Evolutionary conservation across 1,140 invertebrate species (phyloP).

Genomic region (Vanessa tameamea): DNA sequence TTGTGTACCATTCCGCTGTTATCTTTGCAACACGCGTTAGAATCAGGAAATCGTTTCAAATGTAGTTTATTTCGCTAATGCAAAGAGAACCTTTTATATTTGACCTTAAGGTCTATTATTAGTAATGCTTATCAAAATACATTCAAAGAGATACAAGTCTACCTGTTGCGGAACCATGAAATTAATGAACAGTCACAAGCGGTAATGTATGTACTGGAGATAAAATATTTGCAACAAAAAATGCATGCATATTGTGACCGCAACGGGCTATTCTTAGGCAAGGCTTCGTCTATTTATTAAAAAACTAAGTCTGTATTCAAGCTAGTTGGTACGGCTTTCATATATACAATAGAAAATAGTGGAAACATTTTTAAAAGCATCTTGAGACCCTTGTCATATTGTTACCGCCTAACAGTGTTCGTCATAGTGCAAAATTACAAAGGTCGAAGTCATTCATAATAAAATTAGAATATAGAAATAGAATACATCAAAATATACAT

Average conservation of each 20-base stretch:
- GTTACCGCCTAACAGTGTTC: neutral
- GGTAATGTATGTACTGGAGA: neutral
- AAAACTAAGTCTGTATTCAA: neutral
- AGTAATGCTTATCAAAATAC: neutral
- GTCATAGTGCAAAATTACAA: neutral
- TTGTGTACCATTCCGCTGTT: slow-evolving; percentile 1
- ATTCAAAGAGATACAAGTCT: slow-evolving; percentile 1
- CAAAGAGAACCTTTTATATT: neutral
- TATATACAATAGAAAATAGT: neutral
- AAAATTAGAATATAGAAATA: too few relatives aligned
- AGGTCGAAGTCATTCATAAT: neutral
- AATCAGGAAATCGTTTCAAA: slow-evolving; percentile 1
- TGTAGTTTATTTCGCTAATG: neutral
- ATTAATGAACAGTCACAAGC: neutral
- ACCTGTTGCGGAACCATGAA: slow-evolving; percentile 20
- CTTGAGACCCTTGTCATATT: neutral
- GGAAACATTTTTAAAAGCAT: neutral
- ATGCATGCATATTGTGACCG: neutral
- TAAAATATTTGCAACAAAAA: slow-evolving; percentile 20
- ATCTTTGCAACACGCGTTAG: slow-evolving; percentile 8
- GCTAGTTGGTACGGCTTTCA: neutral
- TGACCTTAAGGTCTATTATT: neutral
- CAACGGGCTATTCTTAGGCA: neutral
- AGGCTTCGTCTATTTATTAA: neutral
- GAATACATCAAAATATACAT: too few relatives aligned